Base-by-base conservation (phyloP, 2,113 vertebrate genomes). In the Hepsetus odoe region DNA sequence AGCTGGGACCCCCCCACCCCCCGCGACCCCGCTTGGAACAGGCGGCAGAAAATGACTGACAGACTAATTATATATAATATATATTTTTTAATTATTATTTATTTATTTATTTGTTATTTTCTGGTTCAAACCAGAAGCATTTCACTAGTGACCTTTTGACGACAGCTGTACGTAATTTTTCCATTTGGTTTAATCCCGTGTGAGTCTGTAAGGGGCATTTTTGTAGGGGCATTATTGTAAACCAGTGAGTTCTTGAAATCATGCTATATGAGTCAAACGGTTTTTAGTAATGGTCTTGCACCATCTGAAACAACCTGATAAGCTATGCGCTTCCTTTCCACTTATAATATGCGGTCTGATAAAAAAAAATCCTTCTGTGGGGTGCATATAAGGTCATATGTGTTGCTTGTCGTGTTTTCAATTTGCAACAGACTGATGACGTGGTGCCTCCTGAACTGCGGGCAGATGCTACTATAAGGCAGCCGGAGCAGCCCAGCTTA, bases 391-490 rank as follows among this genome's bases (percentile, higher is more conserved):
- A 32, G 46, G 10, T 26, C 6, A 46, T 62, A 30, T 22, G 9
- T 42, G 28, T 28, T 22, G 66, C 40, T 44, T 65, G 9, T 44
- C 12, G 16, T 51, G 20, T 51, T 12, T 51, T 18, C 18, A n/a
- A n/a, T 44, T 18, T 61, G 22, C 46, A 79, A 75, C 69, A 84
- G 72, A 42, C 85, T 14, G 72, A 49, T 2, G 67, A 26, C 55
- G 42, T 46, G 28, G 42, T n/a, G 1, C 67, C 42, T n/a, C 56
- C 24, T 30, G 26, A 32, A 55, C 66, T 68, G 44, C 26, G 46
- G 12, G 56, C n/a, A 20, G 61, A 28, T 24, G 38, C 44, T n/a
- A 4, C 40, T 56, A 12, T 20, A 49, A 65, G 51, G 13, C 69
- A 72, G 61, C 59, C 81, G 76, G 61, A 74, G 10, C 68, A 67